Evolutionary conservation across 2,888 invertebrate genomes (phyloP).

Genomic region (Argyra leucocephala): DNA sequence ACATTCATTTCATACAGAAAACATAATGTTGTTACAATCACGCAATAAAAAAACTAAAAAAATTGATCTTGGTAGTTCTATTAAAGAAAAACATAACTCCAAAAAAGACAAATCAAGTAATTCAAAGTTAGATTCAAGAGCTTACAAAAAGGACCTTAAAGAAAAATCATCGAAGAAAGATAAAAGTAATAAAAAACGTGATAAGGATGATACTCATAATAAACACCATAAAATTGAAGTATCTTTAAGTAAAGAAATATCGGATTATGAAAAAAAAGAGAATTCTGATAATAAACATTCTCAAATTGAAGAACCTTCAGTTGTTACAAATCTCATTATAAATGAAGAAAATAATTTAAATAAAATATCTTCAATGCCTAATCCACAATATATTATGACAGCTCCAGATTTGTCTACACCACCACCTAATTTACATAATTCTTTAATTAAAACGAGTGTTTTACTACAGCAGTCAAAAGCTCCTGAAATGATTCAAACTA

Average conservation of each 20-base stretch:
- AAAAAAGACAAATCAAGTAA: conserved; percentile 25
- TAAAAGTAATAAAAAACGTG: conserved; percentile 3
- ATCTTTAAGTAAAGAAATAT: conserved; percentile 20
- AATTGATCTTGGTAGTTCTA: background rate
- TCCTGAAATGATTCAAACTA: background rate
- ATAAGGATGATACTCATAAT: conserved; percentile 14
- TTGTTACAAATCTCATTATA: background rate
- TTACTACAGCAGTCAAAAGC: background rate
- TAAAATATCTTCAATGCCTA: background rate
- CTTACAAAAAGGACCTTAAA: conserved; percentile 18
- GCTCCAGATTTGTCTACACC: background rate
- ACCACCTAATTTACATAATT: background rate
- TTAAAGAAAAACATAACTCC: conserved; percentile 10
- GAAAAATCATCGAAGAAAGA: conserved; percentile 18
- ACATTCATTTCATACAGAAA: conserved; percentile 55
- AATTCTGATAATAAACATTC: background rate
- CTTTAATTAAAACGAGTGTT: background rate
- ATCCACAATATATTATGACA: background rate
- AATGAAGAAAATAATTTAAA: background rate
- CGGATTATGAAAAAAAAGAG: background rate
- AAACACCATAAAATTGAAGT: conserved; percentile 9
- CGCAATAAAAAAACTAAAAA: conserved; percentile 47
- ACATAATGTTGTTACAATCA: conserved; percentile 52
- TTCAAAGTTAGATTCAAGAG: conserved; percentile 17
- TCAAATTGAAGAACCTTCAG: background rate